Percentiles rank a stretch among this genome's conserved stretches.
Conservation (phyloP, 2,888 invertebrate species). For the Monochamus alternatus region DNA sequence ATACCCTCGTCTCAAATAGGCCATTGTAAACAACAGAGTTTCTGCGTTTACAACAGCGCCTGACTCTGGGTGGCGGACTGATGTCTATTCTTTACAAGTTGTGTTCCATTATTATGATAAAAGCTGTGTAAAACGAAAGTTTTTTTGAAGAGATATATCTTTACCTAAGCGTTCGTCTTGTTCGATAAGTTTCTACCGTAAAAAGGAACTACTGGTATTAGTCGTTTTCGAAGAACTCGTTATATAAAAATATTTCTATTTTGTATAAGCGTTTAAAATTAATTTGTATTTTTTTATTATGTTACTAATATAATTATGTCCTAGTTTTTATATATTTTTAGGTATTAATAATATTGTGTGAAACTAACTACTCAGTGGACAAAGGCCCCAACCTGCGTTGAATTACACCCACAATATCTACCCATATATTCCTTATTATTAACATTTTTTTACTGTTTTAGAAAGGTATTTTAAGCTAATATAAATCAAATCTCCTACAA, state of each 20-base stretch:
- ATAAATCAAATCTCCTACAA: no score
- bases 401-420: no score
- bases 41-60: conserved; percentile 55
- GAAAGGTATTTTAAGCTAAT: no score
- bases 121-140: conserved; percentile 49
- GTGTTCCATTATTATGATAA: conserved; percentile 47
- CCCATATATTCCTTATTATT: no score
- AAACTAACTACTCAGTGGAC: no score
- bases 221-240: not conserved
- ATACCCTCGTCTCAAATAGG: conserved; percentile 63
- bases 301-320: no score
- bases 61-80: conserved; percentile 44
- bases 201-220: conserved; percentile 21
- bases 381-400: no score
- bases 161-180: conserved; percentile 25
- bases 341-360: no score
- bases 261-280: no score
- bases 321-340: no score
- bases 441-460: no score
- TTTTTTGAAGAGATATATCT: conserved; percentile 20
- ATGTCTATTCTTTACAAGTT: conserved; percentile 50
- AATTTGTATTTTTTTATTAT: no score
- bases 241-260: not conserved
- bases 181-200: conserved; percentile 10
- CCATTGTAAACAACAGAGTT: conserved; percentile 64